Conservation (phyloP, 1,140 invertebrate species). For the Globodera rostochiensis region DNA sequence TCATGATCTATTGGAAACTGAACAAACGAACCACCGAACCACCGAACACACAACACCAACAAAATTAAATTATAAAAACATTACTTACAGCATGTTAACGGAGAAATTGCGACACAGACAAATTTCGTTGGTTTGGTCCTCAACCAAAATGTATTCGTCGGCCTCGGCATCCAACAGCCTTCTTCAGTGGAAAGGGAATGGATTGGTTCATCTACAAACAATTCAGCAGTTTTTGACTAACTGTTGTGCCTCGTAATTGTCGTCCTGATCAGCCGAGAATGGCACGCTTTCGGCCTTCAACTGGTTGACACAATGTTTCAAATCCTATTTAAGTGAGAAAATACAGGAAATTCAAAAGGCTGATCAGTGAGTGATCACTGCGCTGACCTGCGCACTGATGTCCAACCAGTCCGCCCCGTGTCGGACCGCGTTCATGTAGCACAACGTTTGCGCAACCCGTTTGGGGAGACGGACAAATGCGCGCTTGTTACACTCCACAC, state of each 20-base stretch:
- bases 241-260: slow-evolving; percentile 8
- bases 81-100: slow-evolving; percentile 20
- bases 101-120: slow-evolving; percentile 10
- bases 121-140: background rate
- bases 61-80: too few relatives aligned
- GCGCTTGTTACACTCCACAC: slow-evolving; percentile 37
- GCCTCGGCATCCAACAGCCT: background rate
- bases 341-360: background rate
- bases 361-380: too few relatives aligned
- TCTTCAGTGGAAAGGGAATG: background rate
- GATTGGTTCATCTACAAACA: too few relatives aligned
- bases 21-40: too few relatives aligned
- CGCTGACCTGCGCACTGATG: slow-evolving; percentile 14
- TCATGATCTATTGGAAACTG: too few relatives aligned
- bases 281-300: slow-evolving; percentile 5
- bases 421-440: slow-evolving; percentile 26
- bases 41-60: too few relatives aligned
- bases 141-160: background rate
- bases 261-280: background rate
- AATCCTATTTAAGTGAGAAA: background rate
- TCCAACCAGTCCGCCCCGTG: slow-evolving; percentile 11
- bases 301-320: background rate
- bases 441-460: slow-evolving; percentile 26
- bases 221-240: background rate
- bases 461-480: slow-evolving; percentile 31